A percentile compares a stretch with the other conserved stretches of the same genome.
Evolutionary conservation across 2,888 invertebrate species (phyloP).

Genomic region (Coleophora deauratella): DNA sequence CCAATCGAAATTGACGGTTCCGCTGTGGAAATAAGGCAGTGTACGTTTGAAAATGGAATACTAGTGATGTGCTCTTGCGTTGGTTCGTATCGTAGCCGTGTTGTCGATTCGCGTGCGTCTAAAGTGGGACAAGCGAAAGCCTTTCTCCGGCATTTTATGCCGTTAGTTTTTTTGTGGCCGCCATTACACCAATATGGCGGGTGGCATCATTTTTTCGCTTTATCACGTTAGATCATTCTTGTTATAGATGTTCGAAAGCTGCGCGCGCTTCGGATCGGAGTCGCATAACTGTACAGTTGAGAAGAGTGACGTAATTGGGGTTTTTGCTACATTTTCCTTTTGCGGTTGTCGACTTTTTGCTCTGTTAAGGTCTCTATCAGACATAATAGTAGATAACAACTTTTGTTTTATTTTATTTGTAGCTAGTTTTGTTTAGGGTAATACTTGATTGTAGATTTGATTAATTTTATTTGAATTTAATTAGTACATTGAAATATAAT

Average conservation of each 20-base stretch:
- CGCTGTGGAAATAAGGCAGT: constrained; percentile 37
- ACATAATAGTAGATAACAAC: background rate
- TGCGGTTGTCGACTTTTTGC: constrained; percentile 11
- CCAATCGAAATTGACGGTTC: constrained; percentile 45
- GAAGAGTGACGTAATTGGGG: constrained; percentile 61
- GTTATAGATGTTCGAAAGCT: constrained; percentile 65
- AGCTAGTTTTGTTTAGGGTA: background rate
- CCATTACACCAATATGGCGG: constrained; percentile 66
- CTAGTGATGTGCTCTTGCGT: constrained; percentile 33
- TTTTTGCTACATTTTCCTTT: constrained; percentile 19
- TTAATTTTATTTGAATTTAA: too few species aligned
- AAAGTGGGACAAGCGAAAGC: constrained; percentile 74
- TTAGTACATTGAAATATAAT: too few species aligned
- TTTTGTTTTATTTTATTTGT: constrained; percentile 14
- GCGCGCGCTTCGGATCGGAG: constrained; percentile 50
- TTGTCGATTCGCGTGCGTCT: constrained; percentile 57
- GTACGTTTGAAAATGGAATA: constrained; percentile 26
- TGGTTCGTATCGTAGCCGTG: constrained; percentile 43
- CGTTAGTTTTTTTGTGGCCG: constrained; percentile 72
- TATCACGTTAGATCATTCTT: constrained; percentile 74
- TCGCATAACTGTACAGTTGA: constrained; percentile 58
- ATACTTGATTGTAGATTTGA: too few species aligned
- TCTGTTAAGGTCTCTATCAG: constrained; percentile 3
- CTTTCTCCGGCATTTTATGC: constrained; percentile 73
- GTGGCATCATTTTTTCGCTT: constrained; percentile 70